Percentiles rank a stretch among this genome's conserved stretches.
Conservation (phyloP, 2,888 invertebrate species). For the Heliconius hortense region DNA sequence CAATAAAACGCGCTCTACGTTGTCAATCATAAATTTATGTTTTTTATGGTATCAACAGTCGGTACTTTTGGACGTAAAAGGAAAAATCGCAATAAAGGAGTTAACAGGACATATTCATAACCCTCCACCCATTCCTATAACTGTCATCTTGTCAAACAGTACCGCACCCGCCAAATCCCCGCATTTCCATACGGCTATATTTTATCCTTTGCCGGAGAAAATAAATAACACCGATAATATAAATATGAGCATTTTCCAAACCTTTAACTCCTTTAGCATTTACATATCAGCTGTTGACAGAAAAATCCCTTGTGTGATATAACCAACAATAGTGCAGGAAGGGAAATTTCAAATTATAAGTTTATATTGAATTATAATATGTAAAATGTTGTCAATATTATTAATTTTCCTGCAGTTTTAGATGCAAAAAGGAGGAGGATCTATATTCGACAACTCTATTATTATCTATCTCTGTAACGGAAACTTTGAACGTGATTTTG, state of each 20-base stretch:
- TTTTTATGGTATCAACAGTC: conserved; percentile 38
- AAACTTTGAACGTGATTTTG: too few relatives aligned
- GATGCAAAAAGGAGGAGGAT: too few relatives aligned
- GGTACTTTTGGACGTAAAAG: conserved; percentile 52
- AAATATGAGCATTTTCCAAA: conserved; percentile 74
- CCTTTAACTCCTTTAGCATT: conserved; percentile 71
- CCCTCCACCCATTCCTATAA: conserved; percentile 63
- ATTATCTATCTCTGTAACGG: too few relatives aligned
- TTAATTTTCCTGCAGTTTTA: not conserved
- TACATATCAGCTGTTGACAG: conserved; percentile 79
- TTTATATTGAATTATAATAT: not conserved
- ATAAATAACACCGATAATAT: conserved; percentile 79
- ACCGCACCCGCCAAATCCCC: conserved; percentile 71
- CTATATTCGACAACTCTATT: too few relatives aligned
- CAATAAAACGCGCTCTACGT: not conserved
- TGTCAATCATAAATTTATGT: conserved; percentile 34
- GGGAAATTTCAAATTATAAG: conserved; percentile 55
- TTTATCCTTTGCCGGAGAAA: conserved; percentile 77
- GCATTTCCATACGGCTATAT: conserved; percentile 78
- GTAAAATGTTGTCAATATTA: not conserved
- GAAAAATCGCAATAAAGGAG: conserved; percentile 65
- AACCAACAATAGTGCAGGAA: conserved; percentile 54
- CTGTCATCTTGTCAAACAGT: conserved; percentile 80
- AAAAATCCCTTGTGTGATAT: conserved; percentile 68
- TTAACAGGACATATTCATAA: conserved; percentile 58